Conservation (phyloP, 1,140 invertebrate species). For the Bombus difficillimus region DNA sequence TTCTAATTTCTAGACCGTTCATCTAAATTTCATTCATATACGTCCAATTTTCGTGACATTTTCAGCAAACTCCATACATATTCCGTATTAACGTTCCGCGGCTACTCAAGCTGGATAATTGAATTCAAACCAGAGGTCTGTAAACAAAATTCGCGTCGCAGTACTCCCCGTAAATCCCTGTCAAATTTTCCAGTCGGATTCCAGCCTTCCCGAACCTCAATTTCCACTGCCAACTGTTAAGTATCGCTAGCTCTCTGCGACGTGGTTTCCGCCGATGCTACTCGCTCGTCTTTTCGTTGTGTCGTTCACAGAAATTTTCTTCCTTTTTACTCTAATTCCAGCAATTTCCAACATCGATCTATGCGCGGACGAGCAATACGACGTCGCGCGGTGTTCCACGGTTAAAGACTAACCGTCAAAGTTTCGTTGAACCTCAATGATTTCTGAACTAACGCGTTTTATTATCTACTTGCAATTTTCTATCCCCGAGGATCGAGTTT, state of each 20-base stretch:
- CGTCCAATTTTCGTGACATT: neutral
- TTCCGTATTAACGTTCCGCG: slow-evolving; percentile 4
- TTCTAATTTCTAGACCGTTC: neutral
- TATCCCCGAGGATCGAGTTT: too few species aligned
- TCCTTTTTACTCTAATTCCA: neutral
- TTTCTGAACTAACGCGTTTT: too few species aligned
- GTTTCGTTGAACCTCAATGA: too few species aligned
- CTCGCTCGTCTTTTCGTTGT: neutral
- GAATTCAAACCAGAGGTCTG: slow-evolving; percentile 2
- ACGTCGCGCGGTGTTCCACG: too few species aligned
- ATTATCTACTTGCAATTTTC: too few species aligned
- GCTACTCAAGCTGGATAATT: slow-evolving; percentile 10
- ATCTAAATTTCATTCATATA: slow-evolving; percentile 1
- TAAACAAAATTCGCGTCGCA: slow-evolving; percentile 14
- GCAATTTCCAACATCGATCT: too few species aligned
- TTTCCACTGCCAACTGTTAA: neutral
- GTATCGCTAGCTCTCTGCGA: neutral
- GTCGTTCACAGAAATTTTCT: neutral
- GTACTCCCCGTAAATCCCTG: neutral
- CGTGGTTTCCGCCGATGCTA: neutral
- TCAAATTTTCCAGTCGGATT: slow-evolving; percentile 10
- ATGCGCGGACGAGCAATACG: too few species aligned
- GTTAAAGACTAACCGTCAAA: too few species aligned
- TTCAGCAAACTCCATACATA: neutral
- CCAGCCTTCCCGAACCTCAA: neutral